Base-by-base conservation (phyloP, 2,888 invertebrate genomes). In the Carabus problematicus region DNA sequence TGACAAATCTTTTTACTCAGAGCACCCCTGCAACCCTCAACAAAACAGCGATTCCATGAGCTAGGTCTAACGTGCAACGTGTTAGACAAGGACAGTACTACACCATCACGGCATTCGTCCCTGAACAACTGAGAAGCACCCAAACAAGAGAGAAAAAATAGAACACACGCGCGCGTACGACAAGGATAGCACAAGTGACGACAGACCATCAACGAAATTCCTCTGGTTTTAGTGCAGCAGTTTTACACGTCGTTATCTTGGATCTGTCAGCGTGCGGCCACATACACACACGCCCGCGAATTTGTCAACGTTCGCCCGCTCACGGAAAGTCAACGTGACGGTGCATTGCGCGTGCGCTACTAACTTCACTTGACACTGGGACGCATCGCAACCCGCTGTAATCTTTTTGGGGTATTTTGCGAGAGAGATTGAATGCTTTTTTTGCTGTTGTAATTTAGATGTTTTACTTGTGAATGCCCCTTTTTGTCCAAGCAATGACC, bases 161-260 rank as follows among this genome's bases (percentile, higher is more conserved):
- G 29, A 29, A 2, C 29, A 29, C 6, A 6, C 29, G 29, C 29
- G 29, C 29, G 6, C 2, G 29, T 29, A 4, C 4, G 18, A 52
- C 52, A 18, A 16, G 16, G 49, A 49, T 2, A 16, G n/a, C 11
- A 12, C n/a, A 29, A 29, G 6, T 29, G 6, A 29, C 9, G 52
- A 52, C 19, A 52, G 1, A 52, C 52, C 16, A 18, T 52, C 52
- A 29, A 29, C 29, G 18, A 19, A 52, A 52, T 52, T 52, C 52
- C 52, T 14, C 52, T 16, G 52, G 52, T 52, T 52, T 52, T 18
- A 19, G 16, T 18, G 9, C 19, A 19, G 52, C 52, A 19, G 52
- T 52, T 52, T 52, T 18, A 52, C 52, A 52, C 52, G 52, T 52
- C 52, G 52, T 52, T 52, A 52, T 52, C 52, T 19, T 18, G 52